Evolutionary conservation across 2,888 invertebrate genomes (phyloP), one percentile per base, ranked within the genome.

Genomic region (Falcaria lacertinaria): DNA sequence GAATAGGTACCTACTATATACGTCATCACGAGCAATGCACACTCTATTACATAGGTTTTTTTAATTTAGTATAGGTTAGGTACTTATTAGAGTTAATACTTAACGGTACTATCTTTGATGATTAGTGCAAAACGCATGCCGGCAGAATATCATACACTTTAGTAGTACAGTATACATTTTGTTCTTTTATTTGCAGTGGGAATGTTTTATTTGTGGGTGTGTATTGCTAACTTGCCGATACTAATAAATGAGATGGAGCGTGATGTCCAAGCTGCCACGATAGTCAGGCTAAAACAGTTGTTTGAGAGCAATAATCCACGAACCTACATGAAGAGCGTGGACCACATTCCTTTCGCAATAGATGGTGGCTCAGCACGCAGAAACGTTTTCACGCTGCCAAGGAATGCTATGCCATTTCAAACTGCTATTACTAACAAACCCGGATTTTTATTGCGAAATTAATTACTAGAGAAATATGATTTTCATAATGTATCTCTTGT

Each of bases 161-260:
- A 4, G 19, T 3, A 19, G 19, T 19, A 19, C 19, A 19, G 6
- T 4, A 6, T 4, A 19, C 6, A 22, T 44, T 17, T 22, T 15
- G 11, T 0, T 19, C 6, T 57, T 69, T 43, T 46, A 63, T 43
- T 74, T 74, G 50, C 71, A 89, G 89, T 89, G 74, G 87, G 82
- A 11, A 76, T 82, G 78, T 85, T 81, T 54, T 89, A 89, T 50
- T 53, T 88, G 36, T 88, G 87, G 89, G 59, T 87, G 34, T 89
- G 89, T 57, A 74, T 80, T 7, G 74, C 79, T 1, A 86, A 78
- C 57, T 62, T 89, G 19, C 89, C 88, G 0, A 64, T 86, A 45
- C 60, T 89, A 2, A 77, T 87, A 48, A 87, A 78, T 44, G 87
- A 87, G 52, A 82, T 80, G 62, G 76, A 86, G 44, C 69, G 67